Base-by-base conservation (phyloP, 2,113 vertebrate species). In the Arenaria interpres region DNA sequence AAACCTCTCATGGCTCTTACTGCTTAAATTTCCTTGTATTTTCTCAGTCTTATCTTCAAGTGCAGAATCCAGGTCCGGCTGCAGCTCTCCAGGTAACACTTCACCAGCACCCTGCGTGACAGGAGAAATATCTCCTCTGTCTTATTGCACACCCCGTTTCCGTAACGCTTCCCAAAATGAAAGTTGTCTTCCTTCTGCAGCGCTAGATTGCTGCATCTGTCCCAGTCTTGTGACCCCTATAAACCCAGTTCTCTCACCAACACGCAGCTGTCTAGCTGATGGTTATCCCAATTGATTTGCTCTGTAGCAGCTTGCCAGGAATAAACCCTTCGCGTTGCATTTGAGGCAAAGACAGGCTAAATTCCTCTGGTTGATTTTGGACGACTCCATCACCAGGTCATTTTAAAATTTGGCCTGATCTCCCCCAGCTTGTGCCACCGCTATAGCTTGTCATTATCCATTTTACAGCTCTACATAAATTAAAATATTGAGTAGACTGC, bases 281-380 rank as follows among this genome's bases (percentile, higher is more conserved):
- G 91, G 73, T 87, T 95, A 89, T 89, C 84, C 89, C 48, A 69
- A 46, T 82, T 90, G 94, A 94, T 95, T 94, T 94, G 64, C 81
- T 81, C 74, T 43, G 63, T 75, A 93, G 84, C 83, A 93, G 86
- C 68, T 93, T 90, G 64, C 86, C 46, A 73, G 83, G 79, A 93
- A 71, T 86, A 90, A 92, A 86, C 63, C 50, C 27, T 77, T 88
- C 10, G 1, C 59, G n/a, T 46, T 48, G 39, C 41, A 53, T 77
- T 89, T 69, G 79, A 89, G 71, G 62, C 46, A 71, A 93, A 94
- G 76, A 73, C 59, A 89, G 51, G 46, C 37, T 86, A 79, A 95
- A 95, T 84, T 84, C 35, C 81, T 92, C 73, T 68, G 75, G 60
- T 85, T 94, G 73, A 53, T 87, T 88, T 81, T 85, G 66, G 77